Evolutionary conservation across 2,888 invertebrate species (phyloP), one percentile per base, ranked within the genome.

Genomic region (Chrysolina haemoptera): DNA sequence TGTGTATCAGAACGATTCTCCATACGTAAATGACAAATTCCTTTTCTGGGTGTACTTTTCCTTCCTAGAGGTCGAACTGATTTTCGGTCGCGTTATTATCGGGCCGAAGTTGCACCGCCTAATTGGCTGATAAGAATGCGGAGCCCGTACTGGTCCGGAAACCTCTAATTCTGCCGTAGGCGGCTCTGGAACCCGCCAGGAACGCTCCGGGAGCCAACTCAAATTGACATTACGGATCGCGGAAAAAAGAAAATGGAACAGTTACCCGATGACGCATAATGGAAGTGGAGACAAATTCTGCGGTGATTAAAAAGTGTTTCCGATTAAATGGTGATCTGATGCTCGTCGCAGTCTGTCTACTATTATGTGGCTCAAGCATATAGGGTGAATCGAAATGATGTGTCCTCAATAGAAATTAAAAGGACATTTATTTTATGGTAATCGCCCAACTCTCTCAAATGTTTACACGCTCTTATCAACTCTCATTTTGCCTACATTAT

Each of bases 81-180:
- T 79, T 81, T 81, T 79, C 79, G 67, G 78, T 69, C 78, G 78
- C 80, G 79, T 82, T 82, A 82, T 82, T 83, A 83, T 82, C 81
- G 76, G 81, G 73, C 73, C 77, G 83, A 84, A 82, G 84, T 85
- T 84, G 83, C 84, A 84, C 77, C 82, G 78, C 80, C 84, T 86
- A 86, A 86, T 86, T 86, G 85, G 83, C 85, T 86, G 85, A 86
- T 86, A 86, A 86, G 85, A 86, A 86, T 86, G 84, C 86, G 79
- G 76, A 78, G 77, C 82, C 82, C 84, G 86, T 86, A 62, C 65
- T 62, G 46, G 73, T 20, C 43, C 68, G 69, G 68, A 73, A 73
- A 69, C 69, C 73, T 65, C 73, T 69, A 73, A 69, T 73, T 65
- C 73, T 41, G 68, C 73, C 69, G 27, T 62, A 69, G 73, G 65